These are phyloP conservation scores for Autographa gamma DNA, from an alignment of 2,888 invertebrate species.

Conservation along the genomic window DNA sequence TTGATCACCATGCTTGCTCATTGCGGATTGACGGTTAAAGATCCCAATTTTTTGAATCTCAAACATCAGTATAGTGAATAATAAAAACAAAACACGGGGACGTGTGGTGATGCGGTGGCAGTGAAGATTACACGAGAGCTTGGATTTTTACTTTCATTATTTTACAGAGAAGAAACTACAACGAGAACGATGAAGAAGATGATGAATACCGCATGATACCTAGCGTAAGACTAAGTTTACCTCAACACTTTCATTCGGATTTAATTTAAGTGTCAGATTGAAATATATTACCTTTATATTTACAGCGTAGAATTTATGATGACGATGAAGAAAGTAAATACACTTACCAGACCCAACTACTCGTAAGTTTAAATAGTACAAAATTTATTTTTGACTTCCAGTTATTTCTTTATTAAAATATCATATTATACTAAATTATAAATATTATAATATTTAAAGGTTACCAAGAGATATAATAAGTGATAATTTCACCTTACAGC, in stretches of 20 bases:
- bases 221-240: not conserved
- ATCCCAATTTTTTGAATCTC: too few relatives aligned
- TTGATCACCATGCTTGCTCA: too few relatives aligned
- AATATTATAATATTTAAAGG: too few relatives aligned
- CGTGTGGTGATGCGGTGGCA: too few relatives aligned
- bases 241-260: not conserved
- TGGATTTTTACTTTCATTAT: not conserved
- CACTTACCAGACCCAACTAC: not conserved
- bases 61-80: too few relatives aligned
- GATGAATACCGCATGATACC: not conserved
- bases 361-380: not conserved
- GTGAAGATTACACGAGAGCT: too few relatives aligned
- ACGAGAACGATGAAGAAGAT: not conserved
- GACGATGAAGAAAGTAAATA: constrained; percentile 1
- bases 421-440: too few relatives aligned
- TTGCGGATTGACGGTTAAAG: too few relatives aligned
- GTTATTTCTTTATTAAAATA: too few relatives aligned
- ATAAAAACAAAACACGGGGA: too few relatives aligned
- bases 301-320: not conserved
- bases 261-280: not conserved
- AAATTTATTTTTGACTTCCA: not conserved
- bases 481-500: constrained; percentile 54
- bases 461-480: too few relatives aligned
- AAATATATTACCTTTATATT: not conserved
- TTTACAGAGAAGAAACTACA: not conserved